Conservation (phyloP, 1,140 invertebrate genomes). For the Drosophila ambigua region DNA sequence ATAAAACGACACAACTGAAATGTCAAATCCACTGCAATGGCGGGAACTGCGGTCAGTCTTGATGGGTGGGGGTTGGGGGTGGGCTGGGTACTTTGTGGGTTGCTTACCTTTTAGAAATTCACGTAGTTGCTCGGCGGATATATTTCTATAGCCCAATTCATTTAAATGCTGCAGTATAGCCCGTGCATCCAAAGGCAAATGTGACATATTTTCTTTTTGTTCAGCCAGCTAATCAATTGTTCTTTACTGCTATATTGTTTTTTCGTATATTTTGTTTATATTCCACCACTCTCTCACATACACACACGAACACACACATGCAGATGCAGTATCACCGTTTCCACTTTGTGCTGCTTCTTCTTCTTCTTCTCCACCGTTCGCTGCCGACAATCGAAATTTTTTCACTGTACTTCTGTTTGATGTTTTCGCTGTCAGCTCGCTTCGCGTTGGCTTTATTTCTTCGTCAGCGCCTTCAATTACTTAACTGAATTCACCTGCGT, state of each 20-base stretch:
- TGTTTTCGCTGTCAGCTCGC: slow-evolving; percentile 29
- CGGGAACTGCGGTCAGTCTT: slow-evolving; percentile 42
- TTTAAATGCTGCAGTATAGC: slow-evolving; percentile 85
- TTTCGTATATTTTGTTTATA: slow-evolving; percentile 59
- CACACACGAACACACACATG: slow-evolving; percentile 26
- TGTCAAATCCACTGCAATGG: slow-evolving; percentile 33
- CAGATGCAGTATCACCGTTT: slow-evolving; percentile 53
- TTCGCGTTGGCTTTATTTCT: slow-evolving; percentile 46
- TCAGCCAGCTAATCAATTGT: slow-evolving; percentile 51
- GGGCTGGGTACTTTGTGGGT: neutral
- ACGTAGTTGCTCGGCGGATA: slow-evolving; percentile 84
- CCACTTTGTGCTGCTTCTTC: slow-evolving; percentile 56
- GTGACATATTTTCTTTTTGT: slow-evolving; percentile 79
- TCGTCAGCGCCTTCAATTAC: slow-evolving; percentile 17
- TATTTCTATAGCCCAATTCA: slow-evolving; percentile 85
- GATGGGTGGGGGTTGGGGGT: neutral
- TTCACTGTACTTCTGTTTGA: slow-evolving; percentile 73
- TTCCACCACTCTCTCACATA: slow-evolving; percentile 47
- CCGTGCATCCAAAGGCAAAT: slow-evolving; percentile 84
- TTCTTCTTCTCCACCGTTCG: slow-evolving; percentile 44
- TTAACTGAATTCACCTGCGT: slow-evolving; percentile 50
- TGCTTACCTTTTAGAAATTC: slow-evolving; percentile 85
- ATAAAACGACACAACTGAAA: slow-evolving; percentile 57
- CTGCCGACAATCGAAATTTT: slow-evolving; percentile 74
- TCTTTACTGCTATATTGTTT: slow-evolving; percentile 47